phyloP scores from a whole-genome alignment of 1,140 invertebrate genomes.

The Leptonema lineaticorne region DNA sequence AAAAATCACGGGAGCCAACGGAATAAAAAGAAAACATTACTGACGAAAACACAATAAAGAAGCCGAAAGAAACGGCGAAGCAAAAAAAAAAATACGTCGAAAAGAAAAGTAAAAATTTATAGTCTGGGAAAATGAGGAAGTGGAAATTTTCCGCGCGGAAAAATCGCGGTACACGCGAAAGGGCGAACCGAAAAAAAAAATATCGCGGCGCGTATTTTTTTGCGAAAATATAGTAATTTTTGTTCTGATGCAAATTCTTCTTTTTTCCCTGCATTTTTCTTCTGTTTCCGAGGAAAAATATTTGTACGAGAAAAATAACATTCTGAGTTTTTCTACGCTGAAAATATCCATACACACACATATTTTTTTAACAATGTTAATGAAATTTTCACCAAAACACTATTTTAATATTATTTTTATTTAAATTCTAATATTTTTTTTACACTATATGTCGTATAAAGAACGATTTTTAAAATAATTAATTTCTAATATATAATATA shows the following conservation, averaged over 20 bases:
- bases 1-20: too few species aligned
- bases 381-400: too few species aligned
- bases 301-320: neutral
- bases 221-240: neutral
- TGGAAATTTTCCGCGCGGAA: neutral
- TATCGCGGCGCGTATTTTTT: neutral
- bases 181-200: neutral
- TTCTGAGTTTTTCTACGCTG: too few species aligned
- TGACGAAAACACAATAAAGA: too few species aligned
- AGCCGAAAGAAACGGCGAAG: neutral
- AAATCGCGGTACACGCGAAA: neutral
- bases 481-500: too few species aligned
- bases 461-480: too few species aligned
- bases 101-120: slow-evolving; percentile 10
- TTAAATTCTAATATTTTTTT: too few species aligned
- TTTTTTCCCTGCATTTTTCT: neutral
- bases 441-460: too few species aligned
- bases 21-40: too few species aligned
- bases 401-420: too few species aligned
- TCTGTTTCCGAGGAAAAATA: neutral
- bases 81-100: neutral
- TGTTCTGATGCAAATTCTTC: neutral
- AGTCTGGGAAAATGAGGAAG: slow-evolving; percentile 5
- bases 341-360: neutral
- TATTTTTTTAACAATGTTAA: too few species aligned